Evolutionary conservation across 2,797 vertebrate species (phyloP).

Genomic region (Myioborus miniatus): DNA sequence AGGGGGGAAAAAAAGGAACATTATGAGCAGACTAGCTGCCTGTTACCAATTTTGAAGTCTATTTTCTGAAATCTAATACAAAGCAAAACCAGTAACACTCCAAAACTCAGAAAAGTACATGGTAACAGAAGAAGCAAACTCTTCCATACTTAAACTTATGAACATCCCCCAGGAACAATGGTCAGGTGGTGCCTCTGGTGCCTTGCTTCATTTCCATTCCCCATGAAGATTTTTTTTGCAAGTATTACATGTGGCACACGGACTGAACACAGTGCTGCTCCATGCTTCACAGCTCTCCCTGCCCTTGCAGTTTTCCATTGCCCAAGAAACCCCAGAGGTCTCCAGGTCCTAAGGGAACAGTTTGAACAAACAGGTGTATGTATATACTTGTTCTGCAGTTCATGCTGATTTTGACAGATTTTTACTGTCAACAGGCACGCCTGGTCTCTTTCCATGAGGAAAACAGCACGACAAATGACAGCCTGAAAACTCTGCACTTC

Average conservation of each 20-base stretch:
- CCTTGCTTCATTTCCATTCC: background rate
- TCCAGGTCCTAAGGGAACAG: background rate
- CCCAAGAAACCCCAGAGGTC: background rate
- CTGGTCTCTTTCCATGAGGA: background rate
- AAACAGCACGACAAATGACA: background rate
- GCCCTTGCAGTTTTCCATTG: background rate
- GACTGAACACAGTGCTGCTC: background rate
- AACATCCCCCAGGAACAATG: background rate
- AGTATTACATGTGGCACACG: background rate
- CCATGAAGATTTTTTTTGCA: background rate
- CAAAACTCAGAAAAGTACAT: background rate
- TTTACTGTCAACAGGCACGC: background rate
- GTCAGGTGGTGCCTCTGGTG: background rate
- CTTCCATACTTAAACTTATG: background rate
- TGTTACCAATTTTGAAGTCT: background rate
- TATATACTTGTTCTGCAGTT: background rate
- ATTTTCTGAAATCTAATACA: background rate
- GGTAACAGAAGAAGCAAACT: background rate
- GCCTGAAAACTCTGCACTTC: background rate
- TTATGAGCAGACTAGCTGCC: background rate
- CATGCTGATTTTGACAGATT: background rate
- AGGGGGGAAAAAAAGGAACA: background rate
- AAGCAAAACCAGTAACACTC: background rate
- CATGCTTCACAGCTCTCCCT: background rate
- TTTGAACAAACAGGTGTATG: background rate